phyloP scores from a whole-genome alignment of 2,888 invertebrate genomes.

The Orthosia incerta region DNA sequence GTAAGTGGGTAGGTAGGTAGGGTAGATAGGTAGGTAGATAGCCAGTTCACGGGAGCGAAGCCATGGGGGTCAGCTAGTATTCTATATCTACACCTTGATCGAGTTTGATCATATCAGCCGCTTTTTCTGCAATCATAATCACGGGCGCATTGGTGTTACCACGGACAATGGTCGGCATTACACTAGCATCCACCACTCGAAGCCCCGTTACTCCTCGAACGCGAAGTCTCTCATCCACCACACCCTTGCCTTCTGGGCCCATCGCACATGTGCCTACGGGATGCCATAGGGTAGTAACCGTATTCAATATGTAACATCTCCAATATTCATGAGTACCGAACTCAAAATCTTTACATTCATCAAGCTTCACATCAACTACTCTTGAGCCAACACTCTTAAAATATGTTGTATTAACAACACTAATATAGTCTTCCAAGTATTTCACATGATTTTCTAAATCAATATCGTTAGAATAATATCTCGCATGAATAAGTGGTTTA shows the following conservation, averaged over 20 bases:
- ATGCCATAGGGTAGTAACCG: conserved; percentile 51
- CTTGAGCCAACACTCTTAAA: conserved; percentile 68
- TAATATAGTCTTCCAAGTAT: conserved; percentile 76
- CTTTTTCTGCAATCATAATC: conserved; percentile 92
- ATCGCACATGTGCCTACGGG: conserved; percentile 63
- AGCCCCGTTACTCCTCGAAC: conserved; percentile 90
- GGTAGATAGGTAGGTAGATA: too few relatives aligned
- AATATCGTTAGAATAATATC: conserved; percentile 87
- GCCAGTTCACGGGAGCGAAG: too few relatives aligned
- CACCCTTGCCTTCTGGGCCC: conserved; percentile 79
- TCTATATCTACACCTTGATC: conserved; percentile 20
- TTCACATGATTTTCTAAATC: conserved; percentile 85
- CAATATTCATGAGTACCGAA: conserved; percentile 42
- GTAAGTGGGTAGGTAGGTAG: too few relatives aligned
- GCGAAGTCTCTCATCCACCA: conserved; percentile 61
- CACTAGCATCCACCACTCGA: conserved; percentile 27
- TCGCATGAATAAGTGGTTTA: conserved; percentile 90
- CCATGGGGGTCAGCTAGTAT: too few relatives aligned
- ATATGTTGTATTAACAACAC: conserved; percentile 84
- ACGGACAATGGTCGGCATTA: conserved; percentile 70
- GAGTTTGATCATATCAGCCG: conserved; percentile 78
- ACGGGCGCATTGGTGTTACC: conserved; percentile 91
- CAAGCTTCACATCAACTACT: conserved; percentile 65
- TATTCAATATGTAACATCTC: conserved; percentile 57
- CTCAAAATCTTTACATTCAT: conserved; percentile 39